Conservation (phyloP, 2,888 invertebrate species). For the Pollenia angustigena region DNA sequence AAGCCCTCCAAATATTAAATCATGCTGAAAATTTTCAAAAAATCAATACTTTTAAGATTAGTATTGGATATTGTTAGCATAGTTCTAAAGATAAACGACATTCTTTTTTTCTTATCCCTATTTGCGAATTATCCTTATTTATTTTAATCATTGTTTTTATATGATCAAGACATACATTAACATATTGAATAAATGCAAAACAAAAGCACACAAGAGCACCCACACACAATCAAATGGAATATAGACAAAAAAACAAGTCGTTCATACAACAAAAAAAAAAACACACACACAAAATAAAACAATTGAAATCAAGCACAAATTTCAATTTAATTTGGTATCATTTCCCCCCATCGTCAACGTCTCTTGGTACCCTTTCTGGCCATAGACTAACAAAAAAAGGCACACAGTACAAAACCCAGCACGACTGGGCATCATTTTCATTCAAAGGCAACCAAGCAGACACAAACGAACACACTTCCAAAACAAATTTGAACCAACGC, state of each 20-base stretch:
- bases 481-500: constrained; percentile 25
- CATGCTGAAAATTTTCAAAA: too few species aligned
- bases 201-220: constrained; percentile 16
- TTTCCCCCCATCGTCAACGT: background rate
- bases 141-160: constrained; percentile 20
- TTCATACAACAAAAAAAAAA: constrained; percentile 8
- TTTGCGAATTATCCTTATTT: background rate
- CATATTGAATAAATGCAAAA: constrained; percentile 51
- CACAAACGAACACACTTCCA: constrained; percentile 7
- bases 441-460: background rate
- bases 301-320: constrained; percentile 77
- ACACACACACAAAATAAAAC: constrained; percentile 66
- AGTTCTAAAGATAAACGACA: too few species aligned
- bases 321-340: constrained; percentile 76
- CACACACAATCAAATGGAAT: constrained; percentile 4
- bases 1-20: too few species aligned
- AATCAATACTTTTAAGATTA: too few species aligned
- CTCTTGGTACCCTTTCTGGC: constrained; percentile 15
- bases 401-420: constrained; percentile 28
- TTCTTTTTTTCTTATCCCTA: too few species aligned
- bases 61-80: too few species aligned
- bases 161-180: constrained; percentile 48
- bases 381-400: constrained; percentile 12
- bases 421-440: constrained; percentile 43
- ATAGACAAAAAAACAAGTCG: background rate